phyloP scores from a whole-genome alignment of 2,888 invertebrate genomes.

The Eumacrocentrus americanus region DNA sequence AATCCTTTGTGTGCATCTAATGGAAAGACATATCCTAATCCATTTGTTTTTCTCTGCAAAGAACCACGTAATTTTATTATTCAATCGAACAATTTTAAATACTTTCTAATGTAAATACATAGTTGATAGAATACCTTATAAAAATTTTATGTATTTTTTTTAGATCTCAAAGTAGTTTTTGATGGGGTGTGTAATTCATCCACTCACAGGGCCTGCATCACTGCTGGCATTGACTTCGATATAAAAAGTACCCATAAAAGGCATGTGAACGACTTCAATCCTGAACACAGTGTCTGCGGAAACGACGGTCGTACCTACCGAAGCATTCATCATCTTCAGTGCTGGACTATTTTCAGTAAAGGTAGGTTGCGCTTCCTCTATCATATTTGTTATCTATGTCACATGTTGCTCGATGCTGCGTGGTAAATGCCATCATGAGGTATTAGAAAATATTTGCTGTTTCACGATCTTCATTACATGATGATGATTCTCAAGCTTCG shows the following conservation, averaged over 20 bases:
- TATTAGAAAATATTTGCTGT: neutral
- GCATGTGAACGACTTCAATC: conserved; percentile 20
- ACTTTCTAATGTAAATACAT: neutral
- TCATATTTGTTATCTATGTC: neutral
- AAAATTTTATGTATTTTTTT: neutral
- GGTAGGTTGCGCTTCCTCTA: conserved; percentile 37
- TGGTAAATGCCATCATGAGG: too few relatives aligned
- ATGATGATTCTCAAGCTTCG: neutral
- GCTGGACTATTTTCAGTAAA: conserved; percentile 43
- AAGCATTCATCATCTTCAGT: conserved; percentile 46
- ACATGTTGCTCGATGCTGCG: neutral
- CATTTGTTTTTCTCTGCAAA: conserved; percentile 48
- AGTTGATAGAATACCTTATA: neutral
- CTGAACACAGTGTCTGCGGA: conserved; percentile 45
- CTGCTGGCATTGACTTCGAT: conserved; percentile 17
- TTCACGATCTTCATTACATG: neutral
- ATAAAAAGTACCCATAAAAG: conserved; percentile 12
- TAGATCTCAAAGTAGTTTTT: conserved; percentile 26
- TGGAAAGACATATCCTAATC: conserved; percentile 47
- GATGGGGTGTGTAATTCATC: conserved; percentile 27
- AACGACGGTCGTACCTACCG: conserved; percentile 47
- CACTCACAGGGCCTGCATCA: conserved; percentile 24
- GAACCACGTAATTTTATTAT: conserved; percentile 35
- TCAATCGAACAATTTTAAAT: neutral
- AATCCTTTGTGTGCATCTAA: conserved; percentile 48